A percentile compares a stretch with the other conserved stretches of the same genome.
These are phyloP conservation scores for Pollenia griseotomentosa DNA, from an alignment of 2,888 invertebrate genomes.

Conservation along the genomic window DNA sequence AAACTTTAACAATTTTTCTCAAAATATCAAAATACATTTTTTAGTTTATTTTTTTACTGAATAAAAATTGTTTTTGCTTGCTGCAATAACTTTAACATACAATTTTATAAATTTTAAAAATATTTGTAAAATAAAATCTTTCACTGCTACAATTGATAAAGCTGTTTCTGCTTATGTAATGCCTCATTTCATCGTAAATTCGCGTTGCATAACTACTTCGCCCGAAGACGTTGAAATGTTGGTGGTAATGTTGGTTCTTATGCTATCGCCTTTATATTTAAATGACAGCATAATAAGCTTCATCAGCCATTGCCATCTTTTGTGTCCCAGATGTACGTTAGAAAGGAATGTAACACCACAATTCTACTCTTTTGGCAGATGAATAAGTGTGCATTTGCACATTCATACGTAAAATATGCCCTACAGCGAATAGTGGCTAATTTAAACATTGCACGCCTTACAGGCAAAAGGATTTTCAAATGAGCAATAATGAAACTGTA, in stretches of 20 bases:
- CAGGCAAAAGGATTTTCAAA: constrained; percentile 14
- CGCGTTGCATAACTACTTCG: constrained; percentile 36
- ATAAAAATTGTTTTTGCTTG: too few species aligned
- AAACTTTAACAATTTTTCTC: too few species aligned
- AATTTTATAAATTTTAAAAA: too few species aligned
- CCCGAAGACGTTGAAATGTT: constrained; percentile 17
- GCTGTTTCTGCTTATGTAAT: constrained; percentile 7
- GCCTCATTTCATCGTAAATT: constrained; percentile 36
- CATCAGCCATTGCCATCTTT: constrained; percentile 56
- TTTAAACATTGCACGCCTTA: constrained; percentile 28
- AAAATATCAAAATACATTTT: too few species aligned
- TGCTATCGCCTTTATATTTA: constrained; percentile 12
- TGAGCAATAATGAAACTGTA: constrained; percentile 4
- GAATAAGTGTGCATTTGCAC: not conserved
- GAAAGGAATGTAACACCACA: not conserved
- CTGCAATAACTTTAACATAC: too few species aligned
- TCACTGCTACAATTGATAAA: not conserved
- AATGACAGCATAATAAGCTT: constrained; percentile 60
- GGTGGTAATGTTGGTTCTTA: constrained; percentile 15
- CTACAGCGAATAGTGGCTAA: constrained; percentile 18
- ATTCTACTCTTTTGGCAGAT: not conserved
- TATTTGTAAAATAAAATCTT: not conserved
- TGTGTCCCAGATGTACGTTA: constrained; percentile 58
- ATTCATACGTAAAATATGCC: not conserved
- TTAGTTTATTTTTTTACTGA: too few species aligned